Evolutionary conservation across 2,113 vertebrate genomes (phyloP).

Genomic region (Haplochromis vanheusdeni): DNA sequence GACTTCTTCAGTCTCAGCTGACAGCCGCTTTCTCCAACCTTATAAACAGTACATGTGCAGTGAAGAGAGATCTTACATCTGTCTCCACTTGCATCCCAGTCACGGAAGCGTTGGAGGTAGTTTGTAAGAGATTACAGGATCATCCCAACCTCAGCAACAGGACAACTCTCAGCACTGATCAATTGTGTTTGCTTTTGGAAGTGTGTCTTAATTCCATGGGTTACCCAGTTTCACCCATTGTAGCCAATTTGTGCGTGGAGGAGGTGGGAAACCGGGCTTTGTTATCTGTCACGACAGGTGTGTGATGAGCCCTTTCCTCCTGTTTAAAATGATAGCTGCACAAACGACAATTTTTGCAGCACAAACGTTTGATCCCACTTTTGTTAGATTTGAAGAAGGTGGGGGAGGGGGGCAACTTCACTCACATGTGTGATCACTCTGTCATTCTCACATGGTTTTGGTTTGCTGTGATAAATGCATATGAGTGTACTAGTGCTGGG

Average conservation of each 20-base stretch:
- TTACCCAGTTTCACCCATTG: not conserved
- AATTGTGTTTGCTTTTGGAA: not conserved
- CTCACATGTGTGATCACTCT: not conserved
- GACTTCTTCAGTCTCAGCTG: not conserved
- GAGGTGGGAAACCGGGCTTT: not conserved
- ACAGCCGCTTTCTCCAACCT: not conserved
- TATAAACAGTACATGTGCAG: accelerated
- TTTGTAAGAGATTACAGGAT: not conserved
- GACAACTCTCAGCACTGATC: not conserved
- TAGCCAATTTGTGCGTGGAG: not conserved
- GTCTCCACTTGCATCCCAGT: not conserved
- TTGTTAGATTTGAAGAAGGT: not conserved
- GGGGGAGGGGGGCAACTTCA: not conserved
- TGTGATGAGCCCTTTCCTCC: too few relatives aligned
- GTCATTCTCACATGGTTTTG: not conserved
- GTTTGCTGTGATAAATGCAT: not conserved
- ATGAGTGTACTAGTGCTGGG: not conserved
- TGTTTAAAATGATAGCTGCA: not conserved
- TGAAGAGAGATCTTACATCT: not conserved
- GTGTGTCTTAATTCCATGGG: not conserved
- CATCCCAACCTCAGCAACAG: not conserved
- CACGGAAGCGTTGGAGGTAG: not conserved
- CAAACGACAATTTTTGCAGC: not conserved
- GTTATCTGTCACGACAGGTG: not conserved
- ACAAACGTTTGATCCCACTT: not conserved